Evolutionary conservation across 2,888 invertebrate species (phyloP), one percentile per base, ranked within the genome.

Genomic region (Lapara coniferarum): DNA sequence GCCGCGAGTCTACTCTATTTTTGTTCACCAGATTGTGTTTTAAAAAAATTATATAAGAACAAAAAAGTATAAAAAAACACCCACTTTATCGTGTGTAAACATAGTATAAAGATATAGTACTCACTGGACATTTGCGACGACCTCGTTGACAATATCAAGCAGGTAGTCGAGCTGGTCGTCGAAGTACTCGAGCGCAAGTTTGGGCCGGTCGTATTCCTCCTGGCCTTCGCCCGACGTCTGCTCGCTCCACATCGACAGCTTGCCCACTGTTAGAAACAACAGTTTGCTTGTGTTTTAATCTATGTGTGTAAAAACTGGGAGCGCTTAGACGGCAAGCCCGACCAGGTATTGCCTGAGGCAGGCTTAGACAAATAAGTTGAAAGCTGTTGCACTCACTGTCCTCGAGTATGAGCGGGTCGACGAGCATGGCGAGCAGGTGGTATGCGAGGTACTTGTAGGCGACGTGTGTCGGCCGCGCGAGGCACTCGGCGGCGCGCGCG

Each of bases 361-460:
- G 37, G 4, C 37, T 37, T 37, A 37, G 37, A 8, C 37, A 8
- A 37, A 8, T 37, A 0, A 37, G 37, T 37, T 7, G 7, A 37
- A 8, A 37, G 37, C 3, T 49, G 14, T 51, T 19, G 0, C 12
- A 68, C 82, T 73, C 14, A 89, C 89, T 87, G 70, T 89, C 89
- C 2, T 80, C 80, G 46, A 80, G 69, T 14, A 88, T 84, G 19
- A 86, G 77, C 19, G 84, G 80, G 55, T 76, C 71, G 10, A 79
- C 78, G n/a, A 89, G 59, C 2, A 73, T 70, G 0, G 14, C 56
- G 63, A 89, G 78, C 70, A 81, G 71, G 44, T 37, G 37, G 37
- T 37, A 37, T 2, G 37, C 37, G 37, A 37, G 37, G 37, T 37
- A 37, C 37, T 37, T 75, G 77, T 19, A 55, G 7, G 77, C 79